Evolutionary conservation across 2,797 vertebrate genomes (phyloP).

Genomic region (Mergus octosetaceus): DNA sequence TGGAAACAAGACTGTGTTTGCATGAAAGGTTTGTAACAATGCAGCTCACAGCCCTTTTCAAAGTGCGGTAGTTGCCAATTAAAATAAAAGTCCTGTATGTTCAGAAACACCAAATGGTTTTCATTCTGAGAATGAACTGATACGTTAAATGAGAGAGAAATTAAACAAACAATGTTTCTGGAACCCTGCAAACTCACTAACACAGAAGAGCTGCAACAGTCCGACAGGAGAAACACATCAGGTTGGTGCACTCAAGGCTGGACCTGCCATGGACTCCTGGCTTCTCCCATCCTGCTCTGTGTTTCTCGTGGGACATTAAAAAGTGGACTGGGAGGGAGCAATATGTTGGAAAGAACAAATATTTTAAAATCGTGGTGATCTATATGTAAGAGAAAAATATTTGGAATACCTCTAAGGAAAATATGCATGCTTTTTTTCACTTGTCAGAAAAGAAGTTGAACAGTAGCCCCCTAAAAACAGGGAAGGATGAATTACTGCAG

Average conservation of each 20-base stretch:
- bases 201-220: not conserved
- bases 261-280: not conserved
- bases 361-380: not conserved
- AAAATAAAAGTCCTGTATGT: not conserved
- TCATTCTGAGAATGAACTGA: not conserved
- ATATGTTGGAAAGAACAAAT: not conserved
- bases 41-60: not conserved
- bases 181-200: not conserved
- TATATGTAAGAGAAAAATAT: not conserved
- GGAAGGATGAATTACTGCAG: not conserved
- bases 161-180: not conserved
- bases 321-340: not conserved
- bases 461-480: not conserved
- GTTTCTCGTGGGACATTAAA: not conserved
- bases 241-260: not conserved
- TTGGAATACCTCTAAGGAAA: constrained; percentile 3
- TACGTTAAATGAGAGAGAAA: not conserved
- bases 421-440: not conserved
- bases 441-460: not conserved
- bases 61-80: not conserved
- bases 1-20: constrained; percentile 1
- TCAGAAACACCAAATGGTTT: not conserved
- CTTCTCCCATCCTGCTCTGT: not conserved
- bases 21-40: not conserved
- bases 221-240: not conserved